These are phyloP conservation scores for Zosterops borbonicus DNA, from an alignment of 2,113 vertebrate genomes.

Conservation along the genomic window DNA sequence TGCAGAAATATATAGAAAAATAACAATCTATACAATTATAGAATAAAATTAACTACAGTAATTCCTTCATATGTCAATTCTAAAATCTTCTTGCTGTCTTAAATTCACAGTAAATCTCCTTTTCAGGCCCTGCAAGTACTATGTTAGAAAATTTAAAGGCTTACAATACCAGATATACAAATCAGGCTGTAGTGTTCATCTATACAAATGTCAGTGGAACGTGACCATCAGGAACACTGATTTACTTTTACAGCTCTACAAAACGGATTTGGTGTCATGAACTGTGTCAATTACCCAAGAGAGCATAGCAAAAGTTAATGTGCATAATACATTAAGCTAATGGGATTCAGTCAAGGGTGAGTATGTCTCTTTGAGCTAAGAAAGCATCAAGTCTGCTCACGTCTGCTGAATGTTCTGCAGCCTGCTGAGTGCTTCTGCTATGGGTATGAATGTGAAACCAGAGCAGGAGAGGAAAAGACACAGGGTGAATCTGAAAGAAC, in stretches of 20 bases:
- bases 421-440: background rate
- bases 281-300: background rate
- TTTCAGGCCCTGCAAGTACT: background rate
- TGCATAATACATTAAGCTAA: background rate
- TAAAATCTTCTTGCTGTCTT: background rate
- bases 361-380: background rate
- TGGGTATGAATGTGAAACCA: background rate
- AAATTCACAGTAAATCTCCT: background rate
- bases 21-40: background rate
- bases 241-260: constrained; percentile 12
- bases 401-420: background rate
- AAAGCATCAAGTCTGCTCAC: background rate
- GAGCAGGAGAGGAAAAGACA: background rate
- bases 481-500: background rate
- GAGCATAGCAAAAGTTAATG: background rate
- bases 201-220: background rate
- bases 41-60: background rate
- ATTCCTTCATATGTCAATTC: background rate
- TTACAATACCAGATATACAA: background rate
- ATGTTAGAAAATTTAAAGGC: background rate
- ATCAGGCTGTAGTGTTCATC: background rate
- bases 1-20: background rate
- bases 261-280: background rate
- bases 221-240: background rate
- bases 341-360: constrained; percentile 14